Percentiles rank a stretch among this genome's conserved stretches.
These are phyloP conservation scores for Sesamia nonagrioides DNA, from an alignment of 1,140 invertebrate species.

Conservation along the genomic window DNA sequence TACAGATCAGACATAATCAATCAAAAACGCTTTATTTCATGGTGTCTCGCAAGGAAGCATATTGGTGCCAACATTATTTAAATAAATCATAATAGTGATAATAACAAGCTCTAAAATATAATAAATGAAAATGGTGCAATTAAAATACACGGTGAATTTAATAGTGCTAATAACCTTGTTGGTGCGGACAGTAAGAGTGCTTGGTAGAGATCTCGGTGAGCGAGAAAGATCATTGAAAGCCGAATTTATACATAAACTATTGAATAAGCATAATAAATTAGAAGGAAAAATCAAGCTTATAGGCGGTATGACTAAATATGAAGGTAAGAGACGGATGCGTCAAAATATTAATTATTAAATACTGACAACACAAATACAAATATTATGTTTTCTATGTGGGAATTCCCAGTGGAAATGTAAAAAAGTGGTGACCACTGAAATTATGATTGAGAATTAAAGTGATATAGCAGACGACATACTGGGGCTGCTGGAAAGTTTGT, in stretches of 20 bases:
- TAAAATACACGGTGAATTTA: conserved; percentile 11
- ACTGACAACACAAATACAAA: too few relatives aligned
- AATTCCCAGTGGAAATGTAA: too few relatives aligned
- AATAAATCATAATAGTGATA: neutral
- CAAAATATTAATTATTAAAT: too few relatives aligned
- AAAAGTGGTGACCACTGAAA: too few relatives aligned
- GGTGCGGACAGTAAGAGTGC: conserved; percentile 52
- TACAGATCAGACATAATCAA: neutral
- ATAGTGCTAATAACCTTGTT: conserved; percentile 53
- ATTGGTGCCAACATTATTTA: conserved; percentile 3
- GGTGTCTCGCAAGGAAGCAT: neutral
- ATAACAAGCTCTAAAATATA: neutral
- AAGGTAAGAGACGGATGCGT: conserved; percentile 88
- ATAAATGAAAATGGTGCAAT: conserved; percentile 22
- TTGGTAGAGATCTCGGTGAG: conserved; percentile 72
- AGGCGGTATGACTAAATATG: conserved; percentile 89
- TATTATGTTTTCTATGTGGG: too few relatives aligned
- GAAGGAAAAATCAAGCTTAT: conserved; percentile 92
- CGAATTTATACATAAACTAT: conserved; percentile 74
- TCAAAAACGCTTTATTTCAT: neutral
- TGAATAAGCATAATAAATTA: conserved; percentile 90
- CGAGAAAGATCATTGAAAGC: conserved; percentile 69
- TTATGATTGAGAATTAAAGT: too few relatives aligned
- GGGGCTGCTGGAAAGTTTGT: too few relatives aligned
- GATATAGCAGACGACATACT: too few relatives aligned